These are phyloP conservation scores for Eciton burchellii DNA, from an alignment of 1,140 invertebrate genomes.

Conservation along the genomic window DNA sequence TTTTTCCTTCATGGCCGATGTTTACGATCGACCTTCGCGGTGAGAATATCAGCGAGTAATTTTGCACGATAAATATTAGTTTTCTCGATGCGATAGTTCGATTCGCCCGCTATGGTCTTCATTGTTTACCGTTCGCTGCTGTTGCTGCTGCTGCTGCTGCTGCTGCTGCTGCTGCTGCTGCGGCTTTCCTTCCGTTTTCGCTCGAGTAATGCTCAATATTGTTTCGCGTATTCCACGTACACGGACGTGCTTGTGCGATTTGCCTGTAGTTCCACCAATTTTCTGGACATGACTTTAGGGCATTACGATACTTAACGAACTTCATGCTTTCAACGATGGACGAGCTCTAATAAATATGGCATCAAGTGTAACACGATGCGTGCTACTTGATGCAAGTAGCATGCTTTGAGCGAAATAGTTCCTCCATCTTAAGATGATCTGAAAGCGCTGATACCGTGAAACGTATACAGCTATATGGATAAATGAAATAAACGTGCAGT, in stretches of 20 bases:
- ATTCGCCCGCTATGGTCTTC: not conserved
- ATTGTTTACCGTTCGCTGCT: slow-evolving; percentile 2
- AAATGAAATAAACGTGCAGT: not conserved
- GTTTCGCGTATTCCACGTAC: slow-evolving; percentile 10
- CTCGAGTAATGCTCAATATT: slow-evolving; percentile 10
- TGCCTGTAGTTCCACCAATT: slow-evolving; percentile 39
- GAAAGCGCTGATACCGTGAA: not conserved
- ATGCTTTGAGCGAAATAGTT: slow-evolving; percentile 37
- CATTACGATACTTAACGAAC: slow-evolving; percentile 18
- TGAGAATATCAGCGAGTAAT: not conserved
- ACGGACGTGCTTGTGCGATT: not conserved
- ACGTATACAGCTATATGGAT: not conserved
- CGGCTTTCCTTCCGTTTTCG: slow-evolving; percentile 22
- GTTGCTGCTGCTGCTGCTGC: not conserved
- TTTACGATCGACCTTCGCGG: not conserved
- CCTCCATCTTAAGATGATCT: slow-evolving; percentile 22
- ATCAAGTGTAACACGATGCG: slow-evolving; percentile 27
- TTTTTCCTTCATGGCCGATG: not conserved
- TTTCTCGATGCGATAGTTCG: slow-evolving; percentile 19
- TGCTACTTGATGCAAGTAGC: slow-evolving; percentile 10
- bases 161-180: not conserved
- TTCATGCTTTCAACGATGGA: slow-evolving; percentile 51
- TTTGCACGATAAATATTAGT: slow-evolving; percentile 11
- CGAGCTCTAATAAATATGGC: slow-evolving; percentile 58
- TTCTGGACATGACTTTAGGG: slow-evolving; percentile 36